Percentiles rank a stretch among this genome's conserved stretches.
Evolutionary conservation across 2,888 invertebrate species (phyloP).

Genomic region (Bursaphelenchus okinawaensis): DNA sequence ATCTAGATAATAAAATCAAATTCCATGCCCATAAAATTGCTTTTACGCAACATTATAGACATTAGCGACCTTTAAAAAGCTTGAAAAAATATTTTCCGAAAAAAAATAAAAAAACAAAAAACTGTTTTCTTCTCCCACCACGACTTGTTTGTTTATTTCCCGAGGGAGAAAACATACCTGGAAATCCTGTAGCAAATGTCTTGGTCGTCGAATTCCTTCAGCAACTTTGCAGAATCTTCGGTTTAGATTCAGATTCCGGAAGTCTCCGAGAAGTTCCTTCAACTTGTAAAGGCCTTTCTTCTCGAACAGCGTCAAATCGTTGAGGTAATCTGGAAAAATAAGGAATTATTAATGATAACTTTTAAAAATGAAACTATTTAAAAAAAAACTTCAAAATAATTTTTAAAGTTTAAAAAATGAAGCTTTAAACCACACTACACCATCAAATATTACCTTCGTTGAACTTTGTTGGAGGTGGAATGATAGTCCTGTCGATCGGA

Average conservation of each 20-base stretch:
- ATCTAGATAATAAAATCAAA: not conserved
- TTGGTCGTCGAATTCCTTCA: constrained; percentile 11
- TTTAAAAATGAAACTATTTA: too few species aligned
- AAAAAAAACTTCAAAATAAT: too few species aligned
- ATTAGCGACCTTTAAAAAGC: too few species aligned
- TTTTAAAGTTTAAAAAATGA: too few species aligned
- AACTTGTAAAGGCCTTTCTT: not conserved
- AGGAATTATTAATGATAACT: too few species aligned
- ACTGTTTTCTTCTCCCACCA: too few species aligned
- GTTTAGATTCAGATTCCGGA: not conserved
- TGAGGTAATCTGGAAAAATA: not conserved
- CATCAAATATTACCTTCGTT: constrained; percentile 13
- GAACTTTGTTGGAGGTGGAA: not conserved
- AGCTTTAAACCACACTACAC: not conserved
- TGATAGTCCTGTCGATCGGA: not conserved
- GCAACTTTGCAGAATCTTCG: not conserved
- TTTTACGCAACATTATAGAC: too few species aligned
- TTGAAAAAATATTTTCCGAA: too few species aligned
- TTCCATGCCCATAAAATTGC: too few species aligned
- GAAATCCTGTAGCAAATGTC: constrained; percentile 8
- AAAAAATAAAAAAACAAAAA: too few species aligned
- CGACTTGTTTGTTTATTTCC: too few species aligned
- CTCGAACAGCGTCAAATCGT: not conserved
- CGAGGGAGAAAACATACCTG: too few species aligned
- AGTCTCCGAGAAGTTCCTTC: not conserved